Conservation (phyloP, 2,888 invertebrate genomes). For the Sympetrum striolatum region DNA sequence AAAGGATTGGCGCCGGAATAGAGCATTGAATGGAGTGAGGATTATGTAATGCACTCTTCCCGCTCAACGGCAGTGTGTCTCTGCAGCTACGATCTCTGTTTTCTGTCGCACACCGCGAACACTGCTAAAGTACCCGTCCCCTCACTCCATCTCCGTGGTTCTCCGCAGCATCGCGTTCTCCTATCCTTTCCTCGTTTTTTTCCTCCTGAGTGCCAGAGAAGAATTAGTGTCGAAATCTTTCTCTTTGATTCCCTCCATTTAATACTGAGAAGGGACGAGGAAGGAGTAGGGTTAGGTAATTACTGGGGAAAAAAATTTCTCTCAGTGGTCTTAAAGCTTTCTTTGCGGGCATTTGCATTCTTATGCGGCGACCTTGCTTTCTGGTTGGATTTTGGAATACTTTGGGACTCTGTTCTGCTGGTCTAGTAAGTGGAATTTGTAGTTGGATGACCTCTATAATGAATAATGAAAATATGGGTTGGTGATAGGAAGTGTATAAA, state of each 20-base stretch:
- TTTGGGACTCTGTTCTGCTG: too few species aligned
- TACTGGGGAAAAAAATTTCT: neutral
- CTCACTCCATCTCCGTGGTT: neutral
- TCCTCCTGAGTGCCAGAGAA: neutral
- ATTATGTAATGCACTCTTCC: constrained; percentile 27
- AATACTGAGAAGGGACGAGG: neutral
- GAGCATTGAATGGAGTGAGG: constrained; percentile 25
- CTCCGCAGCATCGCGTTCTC: neutral
- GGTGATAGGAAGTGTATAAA: too few species aligned
- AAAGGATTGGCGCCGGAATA: neutral
- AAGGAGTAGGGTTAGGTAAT: neutral
- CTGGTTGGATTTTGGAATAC: neutral
- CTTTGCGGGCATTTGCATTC: neutral
- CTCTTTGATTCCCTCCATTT: too few species aligned
- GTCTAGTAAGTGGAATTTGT: too few species aligned
- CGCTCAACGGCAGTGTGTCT: constrained; percentile 21
- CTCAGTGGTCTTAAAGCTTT: too few species aligned
- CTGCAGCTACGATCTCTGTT: constrained; percentile 2
- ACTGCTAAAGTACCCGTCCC: constrained; percentile 1
- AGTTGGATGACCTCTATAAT: too few species aligned
- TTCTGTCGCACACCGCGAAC: constrained; percentile 3
- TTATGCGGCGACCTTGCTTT: neutral
- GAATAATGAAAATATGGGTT: too few species aligned
- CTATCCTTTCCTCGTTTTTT: neutral
- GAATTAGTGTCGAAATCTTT: too few species aligned